Evolutionary conservation across 2,888 invertebrate species (phyloP).

Genomic region (Cephus sareptanus): DNA sequence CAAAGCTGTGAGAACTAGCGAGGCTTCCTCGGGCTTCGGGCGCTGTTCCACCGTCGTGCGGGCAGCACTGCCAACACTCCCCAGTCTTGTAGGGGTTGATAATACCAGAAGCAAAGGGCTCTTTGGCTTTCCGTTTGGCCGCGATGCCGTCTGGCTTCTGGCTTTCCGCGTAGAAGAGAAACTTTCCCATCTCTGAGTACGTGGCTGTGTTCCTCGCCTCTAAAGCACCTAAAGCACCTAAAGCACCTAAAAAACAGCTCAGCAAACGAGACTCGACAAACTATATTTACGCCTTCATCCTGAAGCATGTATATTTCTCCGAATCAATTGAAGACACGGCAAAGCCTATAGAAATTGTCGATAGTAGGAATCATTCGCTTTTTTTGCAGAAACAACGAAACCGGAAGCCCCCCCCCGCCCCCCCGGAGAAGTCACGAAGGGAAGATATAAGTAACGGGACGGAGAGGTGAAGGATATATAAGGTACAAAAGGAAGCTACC

Average conservation of each 20-base stretch:
- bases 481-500: slow-evolving; percentile 7
- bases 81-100: background rate
- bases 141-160: background rate
- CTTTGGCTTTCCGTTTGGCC: background rate
- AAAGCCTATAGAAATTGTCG: too few species aligned
- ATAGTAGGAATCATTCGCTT: background rate
- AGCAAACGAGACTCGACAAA: background rate
- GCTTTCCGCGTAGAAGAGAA: background rate
- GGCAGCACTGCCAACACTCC: too few species aligned
- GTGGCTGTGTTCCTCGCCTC: background rate
- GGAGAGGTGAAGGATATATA: background rate
- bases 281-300: background rate
- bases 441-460: too few species aligned
- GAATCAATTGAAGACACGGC: too few species aligned
- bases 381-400: too few species aligned
- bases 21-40: background rate
- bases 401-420: too few species aligned
- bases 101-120: background rate
- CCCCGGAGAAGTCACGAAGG: too few species aligned
- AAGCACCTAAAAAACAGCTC: background rate
- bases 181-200: background rate
- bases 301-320: background rate
- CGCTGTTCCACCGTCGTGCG: background rate
- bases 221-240: background rate
- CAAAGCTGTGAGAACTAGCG: background rate